Evolutionary conservation across 1,140 invertebrate species (phyloP).

Genomic region (Drosophila ironensis): DNA sequence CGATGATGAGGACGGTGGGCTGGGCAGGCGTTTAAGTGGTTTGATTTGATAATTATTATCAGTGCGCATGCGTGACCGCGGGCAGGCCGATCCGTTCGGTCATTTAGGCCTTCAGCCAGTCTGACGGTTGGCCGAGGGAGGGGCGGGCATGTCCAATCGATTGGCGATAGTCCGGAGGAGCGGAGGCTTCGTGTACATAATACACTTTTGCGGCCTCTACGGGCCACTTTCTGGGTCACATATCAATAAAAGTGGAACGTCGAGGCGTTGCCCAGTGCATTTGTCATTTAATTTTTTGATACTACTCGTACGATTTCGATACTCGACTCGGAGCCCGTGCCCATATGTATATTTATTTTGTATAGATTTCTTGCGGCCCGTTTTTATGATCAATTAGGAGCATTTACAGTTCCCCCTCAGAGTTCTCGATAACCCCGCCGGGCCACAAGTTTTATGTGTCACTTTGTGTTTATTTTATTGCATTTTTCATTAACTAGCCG

Average conservation of each 20-base stretch:
- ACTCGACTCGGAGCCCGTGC: no score
- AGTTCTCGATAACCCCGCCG: conserved; percentile 25
- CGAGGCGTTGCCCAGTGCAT: conserved; percentile 62
- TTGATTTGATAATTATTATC: conserved; percentile 82
- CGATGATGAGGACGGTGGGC: conserved; percentile 45
- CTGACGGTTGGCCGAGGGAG: conserved; percentile 7
- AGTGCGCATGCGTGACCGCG: conserved; percentile 74
- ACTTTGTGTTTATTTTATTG: conserved; percentile 71
- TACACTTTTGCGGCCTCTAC: background rate
- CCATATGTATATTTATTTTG: conserved; percentile 11
- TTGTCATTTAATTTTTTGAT: conserved; percentile 49
- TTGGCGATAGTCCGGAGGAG: conserved; percentile 52
- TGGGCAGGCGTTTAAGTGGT: conserved; percentile 78
- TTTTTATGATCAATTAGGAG: conserved; percentile 76
- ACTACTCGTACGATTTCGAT: conserved; percentile 7
- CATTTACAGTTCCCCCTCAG: conserved; percentile 56
- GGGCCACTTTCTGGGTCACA: conserved; percentile 62
- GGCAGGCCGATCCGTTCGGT: conserved; percentile 2
- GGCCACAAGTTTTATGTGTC: conserved; percentile 47
- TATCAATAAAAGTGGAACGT: conserved; percentile 65
- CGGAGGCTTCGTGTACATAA: background rate
- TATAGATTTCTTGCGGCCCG: conserved; percentile 22
- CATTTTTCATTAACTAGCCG: conserved; percentile 74
- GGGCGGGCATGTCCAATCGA: conserved; percentile 67
- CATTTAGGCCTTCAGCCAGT: conserved; percentile 5